These are phyloP conservation scores for Neocloeon triangulifer DNA, from an alignment of 1,140 invertebrate species.

Conservation along the genomic window DNA sequence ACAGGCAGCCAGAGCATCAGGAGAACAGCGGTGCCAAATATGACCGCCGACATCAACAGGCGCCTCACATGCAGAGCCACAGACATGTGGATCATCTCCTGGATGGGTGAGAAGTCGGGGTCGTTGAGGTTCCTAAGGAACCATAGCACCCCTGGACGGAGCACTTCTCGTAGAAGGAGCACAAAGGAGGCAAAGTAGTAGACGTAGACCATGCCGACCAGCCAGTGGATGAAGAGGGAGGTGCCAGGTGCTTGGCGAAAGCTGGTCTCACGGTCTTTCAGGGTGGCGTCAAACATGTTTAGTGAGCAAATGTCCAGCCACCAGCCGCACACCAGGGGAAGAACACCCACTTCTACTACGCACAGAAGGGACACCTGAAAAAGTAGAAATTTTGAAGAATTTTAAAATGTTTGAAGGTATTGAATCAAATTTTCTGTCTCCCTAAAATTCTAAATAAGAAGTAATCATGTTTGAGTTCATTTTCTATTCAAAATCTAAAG, in stretches of 20 bases:
- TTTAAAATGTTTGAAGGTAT: too few species aligned
- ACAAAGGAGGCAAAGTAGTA: constrained; percentile 99
- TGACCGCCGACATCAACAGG: constrained; percentile 76
- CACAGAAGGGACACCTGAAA: constrained; percentile 50
- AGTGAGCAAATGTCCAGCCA: constrained; percentile 97
- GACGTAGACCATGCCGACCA: constrained; percentile 98
- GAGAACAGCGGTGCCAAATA: constrained; percentile 88
- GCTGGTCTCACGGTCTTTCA: constrained; percentile 67
- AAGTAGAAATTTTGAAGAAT: constrained; percentile 3
- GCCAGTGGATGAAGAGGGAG: constrained; percentile 96
- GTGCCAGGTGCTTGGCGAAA: constrained; percentile 78
- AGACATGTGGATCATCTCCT: constrained; percentile 92
- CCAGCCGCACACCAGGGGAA: constrained; percentile 94
- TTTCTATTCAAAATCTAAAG: not conserved
- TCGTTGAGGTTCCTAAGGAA: constrained; percentile 94
- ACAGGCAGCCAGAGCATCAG: constrained; percentile 93
- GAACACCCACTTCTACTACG: constrained; percentile 87
- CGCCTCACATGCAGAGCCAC: constrained; percentile 75
- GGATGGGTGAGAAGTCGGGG: constrained; percentile 93
- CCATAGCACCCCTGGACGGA: constrained; percentile 90
- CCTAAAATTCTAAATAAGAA: not conserved
- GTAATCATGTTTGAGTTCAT: not conserved
- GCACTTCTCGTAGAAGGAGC: constrained; percentile 72
- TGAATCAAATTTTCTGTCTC: not conserved
- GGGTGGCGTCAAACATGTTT: constrained; percentile 78